Percentiles rank a stretch among this genome's conserved stretches.
These are phyloP conservation scores for Linhomoeus sp. DNA, from an alignment of 2,888 invertebrate species.

Conservation along the genomic window DNA sequence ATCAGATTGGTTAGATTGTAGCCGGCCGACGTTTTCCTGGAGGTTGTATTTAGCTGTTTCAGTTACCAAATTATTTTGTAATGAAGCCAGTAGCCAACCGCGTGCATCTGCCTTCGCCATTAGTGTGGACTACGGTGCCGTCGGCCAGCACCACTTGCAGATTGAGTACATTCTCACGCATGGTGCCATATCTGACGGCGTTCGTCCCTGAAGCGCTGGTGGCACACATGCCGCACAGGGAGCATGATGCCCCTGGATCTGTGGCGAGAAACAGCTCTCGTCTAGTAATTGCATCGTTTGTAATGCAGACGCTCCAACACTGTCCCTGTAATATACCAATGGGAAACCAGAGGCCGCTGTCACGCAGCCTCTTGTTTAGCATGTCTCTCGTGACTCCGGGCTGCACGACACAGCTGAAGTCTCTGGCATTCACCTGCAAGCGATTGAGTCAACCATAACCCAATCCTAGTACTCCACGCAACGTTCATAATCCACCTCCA, in stretches of 20 bases:
- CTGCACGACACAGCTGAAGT: constrained; percentile 35
- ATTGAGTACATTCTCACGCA: constrained; percentile 53
- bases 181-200: constrained; percentile 37
- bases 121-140: constrained; percentile 8
- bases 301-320: too few species aligned
- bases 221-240: constrained; percentile 38
- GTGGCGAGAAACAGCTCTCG: constrained; percentile 2
- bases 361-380: constrained; percentile 32
- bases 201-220: constrained; percentile 39
- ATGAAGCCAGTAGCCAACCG: constrained; percentile 7
- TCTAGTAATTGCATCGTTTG: too few species aligned
- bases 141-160: neutral
- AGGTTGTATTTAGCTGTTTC: neutral
- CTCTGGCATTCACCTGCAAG: constrained; percentile 33
- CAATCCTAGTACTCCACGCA: too few species aligned
- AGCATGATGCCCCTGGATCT: constrained; percentile 39
- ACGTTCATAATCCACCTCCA: too few species aligned
- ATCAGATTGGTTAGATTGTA: constrained; percentile 38
- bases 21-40: constrained; percentile 37
- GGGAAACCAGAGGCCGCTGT: constrained; percentile 36
- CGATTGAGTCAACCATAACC: too few species aligned
- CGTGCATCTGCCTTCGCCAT: constrained; percentile 10
- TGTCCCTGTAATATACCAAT: constrained; percentile 32
- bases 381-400: constrained; percentile 33
- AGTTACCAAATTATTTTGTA: neutral